Evolutionary conservation across 2,888 invertebrate genomes (phyloP).

Genomic region (Parnassius smintheus): DNA sequence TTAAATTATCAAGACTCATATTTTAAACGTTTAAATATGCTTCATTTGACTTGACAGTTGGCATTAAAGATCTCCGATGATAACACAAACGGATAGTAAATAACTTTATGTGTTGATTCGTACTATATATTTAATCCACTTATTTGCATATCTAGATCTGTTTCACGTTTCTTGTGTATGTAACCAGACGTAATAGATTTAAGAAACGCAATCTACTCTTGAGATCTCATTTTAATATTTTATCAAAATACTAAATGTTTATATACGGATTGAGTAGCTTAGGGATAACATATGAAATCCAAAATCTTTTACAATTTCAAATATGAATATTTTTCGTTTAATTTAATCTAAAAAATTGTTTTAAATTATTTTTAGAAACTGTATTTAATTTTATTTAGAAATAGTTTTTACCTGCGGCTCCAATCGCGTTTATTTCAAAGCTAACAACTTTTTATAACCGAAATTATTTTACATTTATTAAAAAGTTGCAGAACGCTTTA

Average conservation of each 20-base stretch:
- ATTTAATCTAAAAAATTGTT: no score
- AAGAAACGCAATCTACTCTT: conserved; percentile 31
- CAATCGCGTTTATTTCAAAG: no score
- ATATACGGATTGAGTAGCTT: conserved; percentile 27
- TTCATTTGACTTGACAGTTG: conserved; percentile 12
- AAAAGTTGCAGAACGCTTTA: no score
- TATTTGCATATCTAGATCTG: conserved; percentile 32
- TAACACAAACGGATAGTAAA: conserved; percentile 22
- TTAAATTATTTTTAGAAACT: no score
- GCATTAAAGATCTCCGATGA: conserved; percentile 22
- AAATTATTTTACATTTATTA: no score
- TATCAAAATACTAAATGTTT: conserved; percentile 24
- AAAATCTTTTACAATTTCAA: no score
- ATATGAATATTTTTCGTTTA: no score
- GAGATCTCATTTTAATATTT: conserved; percentile 36
- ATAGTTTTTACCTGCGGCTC: no score
- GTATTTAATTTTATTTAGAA: no score
- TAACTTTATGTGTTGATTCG: conserved; percentile 29
- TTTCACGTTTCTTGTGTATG: conserved; percentile 29
- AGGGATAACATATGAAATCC: no score
- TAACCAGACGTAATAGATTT: conserved; percentile 31
- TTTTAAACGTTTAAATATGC: conserved; percentile 24
- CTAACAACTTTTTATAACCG: no score
- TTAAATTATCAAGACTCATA: conserved; percentile 17
- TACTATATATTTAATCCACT: conserved; percentile 28